Evolutionary conservation across 2,888 invertebrate genomes (phyloP).

Genomic region (Eudasyphora cyanicolor): DNA sequence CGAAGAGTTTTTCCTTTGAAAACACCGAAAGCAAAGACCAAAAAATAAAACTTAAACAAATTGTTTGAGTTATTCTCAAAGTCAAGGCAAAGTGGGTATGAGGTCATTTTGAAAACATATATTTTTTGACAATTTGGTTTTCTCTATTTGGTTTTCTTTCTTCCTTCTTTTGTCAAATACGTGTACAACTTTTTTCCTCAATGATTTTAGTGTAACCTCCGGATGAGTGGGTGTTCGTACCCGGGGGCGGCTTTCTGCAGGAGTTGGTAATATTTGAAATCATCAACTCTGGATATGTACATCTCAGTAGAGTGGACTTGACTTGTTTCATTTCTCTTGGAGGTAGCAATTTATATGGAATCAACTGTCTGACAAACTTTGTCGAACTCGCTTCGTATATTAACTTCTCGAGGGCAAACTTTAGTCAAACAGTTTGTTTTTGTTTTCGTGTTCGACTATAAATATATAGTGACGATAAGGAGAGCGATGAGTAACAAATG

Average conservation of each 20-base stretch:
- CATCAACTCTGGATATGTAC: neutral
- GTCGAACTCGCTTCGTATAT: neutral
- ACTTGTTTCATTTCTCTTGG: neutral
- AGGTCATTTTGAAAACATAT: constrained; percentile 45
- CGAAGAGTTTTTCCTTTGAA: constrained; percentile 9
- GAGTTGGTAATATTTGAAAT: neutral
- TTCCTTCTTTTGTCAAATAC: neutral
- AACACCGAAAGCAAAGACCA: constrained; percentile 25
- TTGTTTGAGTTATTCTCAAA: constrained; percentile 29
- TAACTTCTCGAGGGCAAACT: neutral
- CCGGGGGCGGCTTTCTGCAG: no score
- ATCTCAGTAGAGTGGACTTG: neutral
- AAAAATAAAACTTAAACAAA: constrained; percentile 46
- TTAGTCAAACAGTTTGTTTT: no score
- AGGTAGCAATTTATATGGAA: neutral
- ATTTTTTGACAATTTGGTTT: constrained; percentile 39
- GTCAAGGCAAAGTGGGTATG: constrained; percentile 12
- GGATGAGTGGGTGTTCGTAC: neutral
- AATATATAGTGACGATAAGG: no score
- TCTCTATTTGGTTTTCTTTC: neutral
- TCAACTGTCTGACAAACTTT: neutral
- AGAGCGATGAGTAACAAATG: no score
- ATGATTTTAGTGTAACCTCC: neutral
- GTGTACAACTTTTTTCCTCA: neutral
- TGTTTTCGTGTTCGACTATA: no score